These are phyloP conservation scores for Bombus sylvicola DNA, from an alignment of 1,140 invertebrate species.

Conservation along the genomic window DNA sequence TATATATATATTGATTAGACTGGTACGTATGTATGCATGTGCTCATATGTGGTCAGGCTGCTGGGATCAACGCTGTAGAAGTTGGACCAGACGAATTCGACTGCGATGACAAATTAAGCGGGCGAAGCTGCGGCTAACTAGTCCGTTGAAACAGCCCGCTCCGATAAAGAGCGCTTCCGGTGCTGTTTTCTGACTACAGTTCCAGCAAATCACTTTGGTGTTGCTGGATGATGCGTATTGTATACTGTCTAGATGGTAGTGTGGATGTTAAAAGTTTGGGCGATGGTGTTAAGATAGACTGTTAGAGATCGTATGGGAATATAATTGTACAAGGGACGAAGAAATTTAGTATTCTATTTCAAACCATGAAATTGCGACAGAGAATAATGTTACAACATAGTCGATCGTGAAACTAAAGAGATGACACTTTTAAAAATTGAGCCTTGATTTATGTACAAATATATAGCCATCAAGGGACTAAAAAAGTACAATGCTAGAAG, in stretches of 20 bases:
- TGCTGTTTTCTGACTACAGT: background rate
- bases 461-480: background rate
- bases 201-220: background rate
- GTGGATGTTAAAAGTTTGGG: no score
- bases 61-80: slow-evolving; percentile 25
- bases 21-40: background rate
- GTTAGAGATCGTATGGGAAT: background rate
- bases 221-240: background rate
- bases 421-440: no score
- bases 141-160: background rate
- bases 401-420: no score
- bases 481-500: background rate
- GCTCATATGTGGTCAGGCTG: background rate
- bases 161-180: background rate
- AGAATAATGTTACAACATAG: no score
- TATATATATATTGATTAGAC: background rate
- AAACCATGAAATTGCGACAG: no score
- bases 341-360: no score
- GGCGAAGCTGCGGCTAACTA: slow-evolving; percentile 10
- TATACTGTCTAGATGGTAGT: background rate
- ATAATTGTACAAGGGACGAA: no score
- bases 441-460: no score
- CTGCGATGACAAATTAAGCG: slow-evolving; percentile 46
- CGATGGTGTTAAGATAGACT: background rate
- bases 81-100: slow-evolving; percentile 3